Percentiles rank a stretch among this genome's conserved stretches.
Evolutionary conservation across 2,888 invertebrate genomes (phyloP).

Genomic region (Sphinx pinastri): DNA sequence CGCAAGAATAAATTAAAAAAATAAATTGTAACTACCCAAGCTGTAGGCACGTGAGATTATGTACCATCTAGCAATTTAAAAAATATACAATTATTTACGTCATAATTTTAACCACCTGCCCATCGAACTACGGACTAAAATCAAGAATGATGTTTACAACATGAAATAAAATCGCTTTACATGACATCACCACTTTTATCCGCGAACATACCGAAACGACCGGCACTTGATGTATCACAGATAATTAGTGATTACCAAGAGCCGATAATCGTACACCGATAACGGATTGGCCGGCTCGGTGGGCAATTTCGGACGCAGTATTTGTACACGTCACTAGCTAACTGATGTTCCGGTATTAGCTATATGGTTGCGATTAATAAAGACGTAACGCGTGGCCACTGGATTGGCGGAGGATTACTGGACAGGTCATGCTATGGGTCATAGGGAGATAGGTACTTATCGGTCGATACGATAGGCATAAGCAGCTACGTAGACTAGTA

Average conservation of each 20-base stretch:
- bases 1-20: too few relatives aligned
- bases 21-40: too few relatives aligned
- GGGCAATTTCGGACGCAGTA: slow-evolving; percentile 61
- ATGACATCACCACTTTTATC: slow-evolving; percentile 25
- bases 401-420: slow-evolving; percentile 33
- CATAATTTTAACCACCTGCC: too few relatives aligned
- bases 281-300: slow-evolving; percentile 35
- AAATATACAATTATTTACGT: too few relatives aligned
- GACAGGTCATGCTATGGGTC: not conserved
- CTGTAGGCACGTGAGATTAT: too few relatives aligned
- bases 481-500: too few relatives aligned
- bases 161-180: not conserved
- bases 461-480: too few relatives aligned
- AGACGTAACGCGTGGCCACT: slow-evolving; percentile 21
- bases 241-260: slow-evolving; percentile 34
- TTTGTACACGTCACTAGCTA: slow-evolving; percentile 56
- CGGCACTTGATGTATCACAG: slow-evolving; percentile 27
- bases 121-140: too few relatives aligned
- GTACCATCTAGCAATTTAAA: too few relatives aligned
- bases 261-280: slow-evolving; percentile 43
- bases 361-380: slow-evolving; percentile 27
- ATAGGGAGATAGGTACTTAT: too few relatives aligned
- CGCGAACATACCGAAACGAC: not conserved
- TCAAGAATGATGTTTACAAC: not conserved
- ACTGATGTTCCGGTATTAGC: slow-evolving; percentile 54